These are phyloP conservation scores for Lepidonotus clava DNA, from an alignment of 2,888 invertebrate species.

Conservation along the genomic window DNA sequence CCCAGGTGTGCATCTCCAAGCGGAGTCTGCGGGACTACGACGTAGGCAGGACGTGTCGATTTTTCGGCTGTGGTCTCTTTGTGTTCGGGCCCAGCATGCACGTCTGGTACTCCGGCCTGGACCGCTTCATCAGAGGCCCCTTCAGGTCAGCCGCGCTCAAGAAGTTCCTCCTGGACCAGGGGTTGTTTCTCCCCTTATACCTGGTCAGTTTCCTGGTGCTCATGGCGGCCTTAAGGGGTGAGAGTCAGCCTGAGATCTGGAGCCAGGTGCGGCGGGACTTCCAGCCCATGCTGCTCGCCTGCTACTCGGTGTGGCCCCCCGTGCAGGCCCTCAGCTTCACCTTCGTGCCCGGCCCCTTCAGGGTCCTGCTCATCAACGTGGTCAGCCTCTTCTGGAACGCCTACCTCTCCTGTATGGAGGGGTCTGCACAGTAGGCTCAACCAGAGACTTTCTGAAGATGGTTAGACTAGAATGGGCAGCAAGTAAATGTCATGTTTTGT, in stretches of 20 bases:
- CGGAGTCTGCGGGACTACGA: constrained; percentile 56
- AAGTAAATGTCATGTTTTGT: no score
- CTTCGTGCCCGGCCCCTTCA: constrained; percentile 88
- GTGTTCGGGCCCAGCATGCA: constrained; percentile 62
- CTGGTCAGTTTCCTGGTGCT: constrained; percentile 57
- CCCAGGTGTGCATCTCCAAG: constrained; percentile 59
- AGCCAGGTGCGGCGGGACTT: constrained; percentile 57
- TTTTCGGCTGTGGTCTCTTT: constrained; percentile 56
- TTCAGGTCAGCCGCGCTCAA: constrained; percentile 47
- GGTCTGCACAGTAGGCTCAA: no score
- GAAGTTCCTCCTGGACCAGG: constrained; percentile 61
- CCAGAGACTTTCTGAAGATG: no score
- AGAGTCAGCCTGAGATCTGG: constrained; percentile 36
- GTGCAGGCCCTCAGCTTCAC: constrained; percentile 92
- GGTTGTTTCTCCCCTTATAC: constrained; percentile 60
- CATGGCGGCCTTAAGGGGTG: constrained; percentile 58
- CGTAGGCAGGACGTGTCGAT: constrained; percentile 57
- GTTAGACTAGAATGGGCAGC: no score
- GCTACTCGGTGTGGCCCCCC: constrained; percentile 86
- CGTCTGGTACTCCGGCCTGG: constrained; percentile 62
- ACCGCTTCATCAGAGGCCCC: constrained; percentile 51
- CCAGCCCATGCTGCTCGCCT: constrained; percentile 54
- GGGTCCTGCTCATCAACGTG: constrained; percentile 78
- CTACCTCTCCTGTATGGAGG: constrained; percentile 58
- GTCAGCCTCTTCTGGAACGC: constrained; percentile 64